These are phyloP conservation scores for Heliconius hermathena DNA, from an alignment of 1,140 invertebrate genomes.

Conservation along the genomic window DNA sequence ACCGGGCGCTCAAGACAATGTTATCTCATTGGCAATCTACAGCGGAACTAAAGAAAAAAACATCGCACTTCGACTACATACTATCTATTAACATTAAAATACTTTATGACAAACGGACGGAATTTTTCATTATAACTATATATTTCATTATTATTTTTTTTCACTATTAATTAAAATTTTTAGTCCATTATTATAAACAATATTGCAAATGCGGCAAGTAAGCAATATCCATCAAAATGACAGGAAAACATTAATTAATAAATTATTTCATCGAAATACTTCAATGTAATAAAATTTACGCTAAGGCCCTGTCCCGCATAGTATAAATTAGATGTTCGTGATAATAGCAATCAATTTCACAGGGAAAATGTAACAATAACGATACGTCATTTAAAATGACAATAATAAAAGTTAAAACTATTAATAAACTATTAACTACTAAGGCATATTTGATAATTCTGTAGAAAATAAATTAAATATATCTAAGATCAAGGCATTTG, in stretches of 20 bases:
- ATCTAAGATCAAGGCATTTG: background rate
- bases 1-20: constrained; percentile 26
- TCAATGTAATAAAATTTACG: background rate
- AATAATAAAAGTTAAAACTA: constrained; percentile 1
- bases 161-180: too few species aligned
- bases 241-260: background rate
- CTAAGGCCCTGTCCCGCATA: constrained; percentile 17
- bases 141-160: too few species aligned
- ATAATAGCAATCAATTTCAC: background rate
- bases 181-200: too few species aligned
- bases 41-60: constrained; percentile 33
- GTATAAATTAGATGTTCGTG: constrained; percentile 25
- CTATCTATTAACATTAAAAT: constrained; percentile 17
- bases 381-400: constrained; percentile 15
- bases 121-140: background rate
- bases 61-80: constrained; percentile 24
- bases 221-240: background rate
- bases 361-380: background rate
- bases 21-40: constrained; percentile 36
- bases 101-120: background rate
- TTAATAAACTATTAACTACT: background rate
- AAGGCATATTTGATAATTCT: background rate
- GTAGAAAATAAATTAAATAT: too few species aligned
- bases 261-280: background rate
- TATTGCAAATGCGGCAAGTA: too few species aligned